Evolutionary conservation across 1,140 invertebrate species (phyloP), one percentile per base, ranked within the genome.

Genomic region (Lordiphosa stackelbergi): DNA sequence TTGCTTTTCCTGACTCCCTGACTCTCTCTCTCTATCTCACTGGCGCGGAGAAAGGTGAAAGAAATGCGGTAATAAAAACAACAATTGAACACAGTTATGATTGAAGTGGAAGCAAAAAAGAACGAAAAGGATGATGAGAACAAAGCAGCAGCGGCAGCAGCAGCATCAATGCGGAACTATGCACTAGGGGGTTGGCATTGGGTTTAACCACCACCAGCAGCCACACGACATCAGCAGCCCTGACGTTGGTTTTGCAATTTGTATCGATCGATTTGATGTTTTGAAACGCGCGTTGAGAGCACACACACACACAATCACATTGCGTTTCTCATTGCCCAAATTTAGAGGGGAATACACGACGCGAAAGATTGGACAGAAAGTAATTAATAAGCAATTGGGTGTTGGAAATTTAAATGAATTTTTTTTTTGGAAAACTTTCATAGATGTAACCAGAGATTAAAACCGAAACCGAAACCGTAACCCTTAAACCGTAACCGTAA

Each of bases 71-170:
- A 83, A 81, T 81, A 81, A 81, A 81, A 81, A 71, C 77, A 83
- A 81, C 75, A 83, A 81, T 81, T 81, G 75, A 81, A 81, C 75
- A 69, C 75, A 83, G 75, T 81, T 81, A 81, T 81, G 75, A 81
- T 81, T 81, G 77, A 81, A 81, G 75, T 81, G 77, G 77, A 72
- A 75, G 71, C 48, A 61, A 61, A 75, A 58, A 60, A 66, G 40
- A 56, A 54, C 53, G 49, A 43, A 41, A 53, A 51, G 34, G 24
- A 36, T 13, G 11, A 9, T 5, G n/a, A 9, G 28, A 35, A 13
- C 13, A 36, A 36, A 19, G 19, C 19, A 19, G 19, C 5, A 49
- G 35, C 16, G n/a, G 34, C n/a, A 40, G 11, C 38, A 41, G 22
- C 19, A 42, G 28, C 66, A 55, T 71, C 68, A 68, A 71, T 71